Conservation (phyloP, 2,113 vertebrate genomes). For the Cynocephalus volans region DNA sequence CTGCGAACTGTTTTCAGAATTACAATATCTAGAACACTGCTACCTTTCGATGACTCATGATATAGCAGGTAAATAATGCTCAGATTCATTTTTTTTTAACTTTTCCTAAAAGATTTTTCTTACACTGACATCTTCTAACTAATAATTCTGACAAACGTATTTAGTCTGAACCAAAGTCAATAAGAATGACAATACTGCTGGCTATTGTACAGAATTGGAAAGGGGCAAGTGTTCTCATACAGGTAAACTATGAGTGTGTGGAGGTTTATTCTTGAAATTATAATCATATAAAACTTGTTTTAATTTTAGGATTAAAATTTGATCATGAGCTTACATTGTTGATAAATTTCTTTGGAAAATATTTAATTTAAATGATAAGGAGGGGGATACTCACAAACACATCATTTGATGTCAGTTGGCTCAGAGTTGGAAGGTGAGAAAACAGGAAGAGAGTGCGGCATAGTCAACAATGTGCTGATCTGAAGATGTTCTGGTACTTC, state of each 20-base stretch:
- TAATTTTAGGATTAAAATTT: constrained; percentile 3
- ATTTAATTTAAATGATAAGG: neutral
- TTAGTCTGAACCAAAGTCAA: neutral
- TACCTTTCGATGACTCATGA: neutral
- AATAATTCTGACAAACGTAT: neutral
- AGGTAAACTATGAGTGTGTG: neutral
- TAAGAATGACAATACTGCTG: neutral
- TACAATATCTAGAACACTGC: neutral
- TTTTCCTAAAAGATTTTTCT: neutral
- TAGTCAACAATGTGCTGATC: neutral
- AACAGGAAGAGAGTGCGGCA: neutral
- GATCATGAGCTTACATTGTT: neutral
- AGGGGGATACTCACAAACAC: neutral
- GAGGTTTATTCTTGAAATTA: neutral
- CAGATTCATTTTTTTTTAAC: neutral
- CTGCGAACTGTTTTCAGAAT: neutral
- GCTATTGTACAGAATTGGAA: neutral
- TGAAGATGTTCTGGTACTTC: neutral
- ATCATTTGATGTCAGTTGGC: neutral
- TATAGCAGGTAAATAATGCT: neutral
- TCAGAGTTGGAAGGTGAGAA: neutral
- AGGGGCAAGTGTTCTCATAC: neutral
- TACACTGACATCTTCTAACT: too few species aligned
- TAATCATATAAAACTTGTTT: neutral
- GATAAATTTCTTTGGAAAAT: neutral